phyloP scores from a whole-genome alignment of 30 jellyfish, hydroid and myxozoan genomes.

The Haliclystus octoradiatus region DNA sequence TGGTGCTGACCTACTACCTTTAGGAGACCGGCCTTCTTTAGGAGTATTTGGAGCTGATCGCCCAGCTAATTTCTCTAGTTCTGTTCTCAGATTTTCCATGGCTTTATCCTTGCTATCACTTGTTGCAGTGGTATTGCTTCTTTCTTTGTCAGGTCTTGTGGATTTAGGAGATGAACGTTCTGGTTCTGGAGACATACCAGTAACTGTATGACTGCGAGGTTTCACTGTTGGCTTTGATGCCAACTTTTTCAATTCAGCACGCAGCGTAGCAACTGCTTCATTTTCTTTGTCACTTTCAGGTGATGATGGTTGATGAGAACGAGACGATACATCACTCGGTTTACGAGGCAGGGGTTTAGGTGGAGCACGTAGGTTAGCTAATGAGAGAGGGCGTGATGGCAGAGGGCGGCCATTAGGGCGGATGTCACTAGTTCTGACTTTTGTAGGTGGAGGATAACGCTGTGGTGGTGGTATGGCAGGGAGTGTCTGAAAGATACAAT shows the following conservation, averaged over 20 bases:
- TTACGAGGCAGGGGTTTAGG: not conserved
- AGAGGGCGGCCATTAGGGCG: not conserved
- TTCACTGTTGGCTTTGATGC: not conserved
- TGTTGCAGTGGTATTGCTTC: not conserved
- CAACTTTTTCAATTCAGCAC: not conserved
- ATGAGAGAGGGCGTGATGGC: not conserved
- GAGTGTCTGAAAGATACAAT: too few species aligned
- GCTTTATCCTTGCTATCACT: not conserved
- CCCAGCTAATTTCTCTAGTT: not conserved
- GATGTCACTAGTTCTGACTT: too few species aligned
- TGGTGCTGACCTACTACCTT: not conserved
- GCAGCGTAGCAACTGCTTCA: slow-evolving; percentile 1
- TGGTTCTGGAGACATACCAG: not conserved
- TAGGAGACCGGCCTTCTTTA: not conserved
- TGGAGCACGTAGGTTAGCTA: not conserved
- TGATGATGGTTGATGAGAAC: not conserved
- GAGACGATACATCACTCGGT: not conserved
- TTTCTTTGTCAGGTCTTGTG: not conserved
- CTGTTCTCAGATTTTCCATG: not conserved
- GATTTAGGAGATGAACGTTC: not conserved
- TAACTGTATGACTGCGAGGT: not conserved
- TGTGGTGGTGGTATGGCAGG: too few species aligned
- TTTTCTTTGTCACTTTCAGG: not conserved
- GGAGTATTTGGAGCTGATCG: not conserved
- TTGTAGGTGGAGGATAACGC: too few species aligned